Evolutionary conservation across 2,797 vertebrate genomes (phyloP), one percentile per base, ranked within the genome.

Genomic region (Poecilia picta): DNA sequence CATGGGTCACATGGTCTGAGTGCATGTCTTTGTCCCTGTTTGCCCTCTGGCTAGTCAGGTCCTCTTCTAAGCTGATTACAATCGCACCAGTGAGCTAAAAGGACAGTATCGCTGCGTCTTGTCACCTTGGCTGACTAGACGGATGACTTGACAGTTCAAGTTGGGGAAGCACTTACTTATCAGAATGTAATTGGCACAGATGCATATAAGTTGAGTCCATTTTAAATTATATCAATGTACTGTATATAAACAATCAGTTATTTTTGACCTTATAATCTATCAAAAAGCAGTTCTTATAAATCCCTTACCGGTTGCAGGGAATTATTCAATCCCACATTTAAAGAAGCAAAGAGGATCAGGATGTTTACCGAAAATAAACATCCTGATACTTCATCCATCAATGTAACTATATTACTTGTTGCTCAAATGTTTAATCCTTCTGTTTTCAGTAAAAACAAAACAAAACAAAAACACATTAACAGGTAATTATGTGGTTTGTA

Each of bases 21-120:
- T 68, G 70, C 76, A 77, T 39, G 47, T 72, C 79, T 81, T 57
- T n/a, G 74, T 85, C 85, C 88, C 83, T 16, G 49, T 13, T 43
- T 86, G 80, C 51, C 89, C 87, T 86, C 53, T 1, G 68, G 70
- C 45, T 55, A 73, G 46, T 41, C 64, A 13, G 79, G 77, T 78
- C 71, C 53, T 72, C 72, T 76, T 47, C 55, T 92, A 91, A 93
- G 86, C 87, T 91, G 90, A 92, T 91, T 90, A 88, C 36, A 75
- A 79, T 86, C 87, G 81, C 84, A 82, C 87, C 49, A 45, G 76
- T 33, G 72, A 81, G 79, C 83, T 77, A 80, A 73, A 72, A 82
- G 71, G 57, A 72, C 45, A 43, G 68, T 85, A 88, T 90, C 81
- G 70, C 75, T 82, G 81, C 72, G 41, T 79, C 62, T 76, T 57